Conservation (phyloP, 2,113 vertebrate species). For the Lasiurus cinereus region DNA sequence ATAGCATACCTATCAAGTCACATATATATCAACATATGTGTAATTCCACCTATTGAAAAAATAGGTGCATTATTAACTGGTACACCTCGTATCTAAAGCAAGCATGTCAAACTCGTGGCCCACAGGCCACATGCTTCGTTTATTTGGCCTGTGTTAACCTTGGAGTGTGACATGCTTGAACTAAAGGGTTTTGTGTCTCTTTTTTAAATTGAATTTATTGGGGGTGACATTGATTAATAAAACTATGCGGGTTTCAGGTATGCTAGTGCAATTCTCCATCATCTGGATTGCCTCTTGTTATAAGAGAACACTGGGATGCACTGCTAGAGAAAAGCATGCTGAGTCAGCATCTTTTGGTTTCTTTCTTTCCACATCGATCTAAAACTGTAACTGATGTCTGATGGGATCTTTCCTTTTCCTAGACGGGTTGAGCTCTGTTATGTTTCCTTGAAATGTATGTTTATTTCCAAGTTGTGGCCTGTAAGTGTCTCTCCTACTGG, state of each 20-base stretch:
- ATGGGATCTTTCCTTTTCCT: constrained; percentile 31
- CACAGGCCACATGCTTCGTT: no score
- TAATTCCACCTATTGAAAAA: no score
- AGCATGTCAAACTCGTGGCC: no score
- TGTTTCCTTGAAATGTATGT: constrained; percentile 19
- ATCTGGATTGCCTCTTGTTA: background rate
- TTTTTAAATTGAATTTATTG: background rate
- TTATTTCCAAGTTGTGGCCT: constrained; percentile 50
- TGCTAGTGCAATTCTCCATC: background rate
- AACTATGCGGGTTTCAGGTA: background rate
- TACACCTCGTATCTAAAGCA: no score
- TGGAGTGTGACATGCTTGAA: no score
- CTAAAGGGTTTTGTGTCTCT: constrained; percentile 20
- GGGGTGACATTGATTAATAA: background rate
- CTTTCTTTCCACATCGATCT: constrained; percentile 39
- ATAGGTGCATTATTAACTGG: no score
- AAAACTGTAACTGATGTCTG: constrained; percentile 15
- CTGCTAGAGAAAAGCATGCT: constrained; percentile 62
- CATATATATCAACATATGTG: no score
- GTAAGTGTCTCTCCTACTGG: constrained; percentile 56
- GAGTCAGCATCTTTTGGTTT: constrained; percentile 58
- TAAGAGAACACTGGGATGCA: constrained; percentile 10
- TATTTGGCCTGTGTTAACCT: no score
- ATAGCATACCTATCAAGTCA: no score
- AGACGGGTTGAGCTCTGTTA: background rate